phyloP scores from a whole-genome alignment of 2,797 vertebrate species.

The Tragelaphus oryx region DNA sequence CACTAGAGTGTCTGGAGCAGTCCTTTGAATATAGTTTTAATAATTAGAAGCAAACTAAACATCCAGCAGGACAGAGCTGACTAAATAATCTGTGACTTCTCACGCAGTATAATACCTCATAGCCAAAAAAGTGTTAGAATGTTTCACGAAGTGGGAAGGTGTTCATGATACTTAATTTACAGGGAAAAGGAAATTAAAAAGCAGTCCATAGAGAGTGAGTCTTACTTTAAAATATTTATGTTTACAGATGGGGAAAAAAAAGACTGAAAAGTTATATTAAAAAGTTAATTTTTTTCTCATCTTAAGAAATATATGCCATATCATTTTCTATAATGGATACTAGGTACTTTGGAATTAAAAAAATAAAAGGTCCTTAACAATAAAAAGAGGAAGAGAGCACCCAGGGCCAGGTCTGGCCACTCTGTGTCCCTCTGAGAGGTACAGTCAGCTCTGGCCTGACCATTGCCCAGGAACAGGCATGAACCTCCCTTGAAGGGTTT shows the following conservation, averaged over 20 bases:
- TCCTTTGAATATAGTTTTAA: constrained; percentile 3
- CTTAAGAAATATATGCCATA: not conserved
- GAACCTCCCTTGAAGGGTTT: not conserved
- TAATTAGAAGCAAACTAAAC: not conserved
- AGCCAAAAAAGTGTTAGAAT: not conserved
- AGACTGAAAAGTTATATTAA: not conserved
- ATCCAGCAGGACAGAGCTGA: not conserved
- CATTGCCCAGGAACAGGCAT: not conserved
- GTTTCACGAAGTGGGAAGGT: not conserved
- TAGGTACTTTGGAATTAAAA: not conserved
- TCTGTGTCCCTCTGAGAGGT: fast-evolving
- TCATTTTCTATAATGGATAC: not conserved
- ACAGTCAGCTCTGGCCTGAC: not conserved
- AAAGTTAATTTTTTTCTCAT: not conserved
- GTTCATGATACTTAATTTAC: not conserved
- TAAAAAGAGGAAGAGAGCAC: not conserved
- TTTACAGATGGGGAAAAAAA: not conserved
- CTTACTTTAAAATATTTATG: not conserved
- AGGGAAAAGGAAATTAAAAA: not conserved
- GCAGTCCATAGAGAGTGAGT: not conserved
- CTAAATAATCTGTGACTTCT: not conserved
- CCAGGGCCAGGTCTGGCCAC: not conserved
- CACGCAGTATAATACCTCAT: not conserved
- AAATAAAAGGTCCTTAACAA: not conserved
- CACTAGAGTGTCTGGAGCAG: not conserved